phyloP scores from a whole-genome alignment of 2,797 vertebrate genomes.

The Rhincodon typus region DNA sequence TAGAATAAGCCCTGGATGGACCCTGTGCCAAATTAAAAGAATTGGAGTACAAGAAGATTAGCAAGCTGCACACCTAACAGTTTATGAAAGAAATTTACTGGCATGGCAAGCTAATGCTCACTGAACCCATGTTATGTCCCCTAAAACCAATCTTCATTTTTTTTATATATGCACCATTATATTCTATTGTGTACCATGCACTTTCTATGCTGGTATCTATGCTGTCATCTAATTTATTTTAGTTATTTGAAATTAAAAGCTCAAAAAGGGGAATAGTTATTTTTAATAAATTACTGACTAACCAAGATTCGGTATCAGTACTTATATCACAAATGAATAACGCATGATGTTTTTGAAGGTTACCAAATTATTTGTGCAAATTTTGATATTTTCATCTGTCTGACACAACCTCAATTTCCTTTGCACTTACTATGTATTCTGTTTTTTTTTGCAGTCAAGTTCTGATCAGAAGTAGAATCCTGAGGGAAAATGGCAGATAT shows the following conservation, averaged over 20 bases:
- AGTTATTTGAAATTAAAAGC: not conserved
- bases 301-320: not conserved
- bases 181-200: not conserved
- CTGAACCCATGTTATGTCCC: not conserved
- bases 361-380: not conserved
- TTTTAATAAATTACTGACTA: not conserved
- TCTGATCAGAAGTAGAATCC: conserved; percentile 92
- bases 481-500: conserved; percentile 97
- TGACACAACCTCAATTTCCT: not conserved
- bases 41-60: not conserved
- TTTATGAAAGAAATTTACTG: not conserved
- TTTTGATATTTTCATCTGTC: not conserved
- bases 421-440: not conserved
- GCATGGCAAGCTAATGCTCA: not conserved
- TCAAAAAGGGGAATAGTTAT: not conserved
- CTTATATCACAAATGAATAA: too few relatives aligned
- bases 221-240: not conserved
- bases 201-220: not conserved
- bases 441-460: conserved; percentile 75
- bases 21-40: not conserved
- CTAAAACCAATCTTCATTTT: not conserved
- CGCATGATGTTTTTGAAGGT: too few relatives aligned
- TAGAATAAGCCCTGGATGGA: not conserved
- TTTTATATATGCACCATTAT: not conserved
- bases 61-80: not conserved